A percentile compares a stretch with the other conserved stretches of the same genome.
These are phyloP conservation scores for Luperina testacea DNA, from an alignment of 2,888 invertebrate genomes.

Conservation along the genomic window DNA sequence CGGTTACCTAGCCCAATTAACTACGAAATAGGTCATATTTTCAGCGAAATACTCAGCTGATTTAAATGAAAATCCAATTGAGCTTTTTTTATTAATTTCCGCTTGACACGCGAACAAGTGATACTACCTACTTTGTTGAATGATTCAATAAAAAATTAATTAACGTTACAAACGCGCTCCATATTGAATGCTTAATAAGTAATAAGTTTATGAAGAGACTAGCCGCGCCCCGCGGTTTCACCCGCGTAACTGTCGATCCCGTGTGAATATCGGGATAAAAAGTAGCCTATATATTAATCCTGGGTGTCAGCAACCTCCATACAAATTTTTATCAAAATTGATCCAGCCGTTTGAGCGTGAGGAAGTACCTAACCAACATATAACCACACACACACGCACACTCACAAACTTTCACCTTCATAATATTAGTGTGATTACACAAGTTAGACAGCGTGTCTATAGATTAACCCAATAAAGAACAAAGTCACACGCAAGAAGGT, in stretches of 20 bases:
- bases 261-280: no score
- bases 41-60: constrained; percentile 54
- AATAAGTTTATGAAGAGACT: constrained; percentile 22
- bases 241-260: no score
- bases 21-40: constrained; percentile 55
- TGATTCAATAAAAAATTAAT: constrained; percentile 51
- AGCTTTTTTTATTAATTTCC: constrained; percentile 57
- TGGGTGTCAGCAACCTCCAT: no score
- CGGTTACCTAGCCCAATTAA: constrained; percentile 45
- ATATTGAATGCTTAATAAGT: constrained; percentile 33
- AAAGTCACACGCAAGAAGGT: constrained; percentile 40
- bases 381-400: no score
- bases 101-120: constrained; percentile 59
- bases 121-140: constrained; percentile 50
- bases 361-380: no score
- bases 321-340: no score
- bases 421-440: constrained; percentile 21
- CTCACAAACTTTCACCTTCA: no score
- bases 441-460: constrained; percentile 39
- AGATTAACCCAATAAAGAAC: constrained; percentile 48
- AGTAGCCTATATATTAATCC: no score
- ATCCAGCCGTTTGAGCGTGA: no score
- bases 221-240: no score
- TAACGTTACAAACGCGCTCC: constrained; percentile 48
- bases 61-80: constrained; percentile 64